Conservation (phyloP, 2,797 vertebrate species). For the Sciurus vulgaris region DNA sequence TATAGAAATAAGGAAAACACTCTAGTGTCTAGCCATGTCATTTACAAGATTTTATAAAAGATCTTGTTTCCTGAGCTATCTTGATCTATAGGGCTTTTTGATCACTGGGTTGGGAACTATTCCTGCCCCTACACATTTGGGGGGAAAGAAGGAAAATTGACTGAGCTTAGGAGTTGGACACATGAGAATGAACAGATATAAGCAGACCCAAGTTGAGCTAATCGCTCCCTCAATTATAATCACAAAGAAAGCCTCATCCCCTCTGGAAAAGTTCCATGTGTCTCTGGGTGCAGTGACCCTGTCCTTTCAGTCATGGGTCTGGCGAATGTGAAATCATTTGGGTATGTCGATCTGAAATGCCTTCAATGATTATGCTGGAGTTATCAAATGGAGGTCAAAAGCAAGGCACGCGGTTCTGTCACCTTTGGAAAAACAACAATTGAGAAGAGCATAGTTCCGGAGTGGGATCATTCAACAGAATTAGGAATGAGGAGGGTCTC, state of each 20-base stretch:
- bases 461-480: constrained; percentile 38
- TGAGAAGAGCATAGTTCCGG: neutral
- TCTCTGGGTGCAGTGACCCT: neutral
- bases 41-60: constrained; percentile 72
- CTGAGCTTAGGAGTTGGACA: constrained; percentile 3
- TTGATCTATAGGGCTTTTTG: constrained; percentile 59
- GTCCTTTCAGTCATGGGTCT: constrained; percentile 23
- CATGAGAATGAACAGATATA: constrained; percentile 53
- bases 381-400: constrained; percentile 54
- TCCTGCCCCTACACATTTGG: neutral
- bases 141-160: constrained; percentile 8
- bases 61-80: constrained; percentile 74
- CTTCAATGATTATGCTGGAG: neutral
- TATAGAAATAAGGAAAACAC: constrained; percentile 62
- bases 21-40: constrained; percentile 49
- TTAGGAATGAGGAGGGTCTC: constrained; percentile 17
- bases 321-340: constrained; percentile 48
- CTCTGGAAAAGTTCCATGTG: neutral
- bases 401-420: neutral
- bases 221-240: neutral
- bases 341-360: constrained; percentile 7
- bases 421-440: constrained; percentile 55
- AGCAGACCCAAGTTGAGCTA: constrained; percentile 16
- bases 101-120: constrained; percentile 64
- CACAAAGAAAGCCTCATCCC: neutral